Evolutionary conservation across 2,797 vertebrate species (phyloP), one percentile per base, ranked within the genome.

Genomic region (Mormyrus hasselquistii): DNA sequence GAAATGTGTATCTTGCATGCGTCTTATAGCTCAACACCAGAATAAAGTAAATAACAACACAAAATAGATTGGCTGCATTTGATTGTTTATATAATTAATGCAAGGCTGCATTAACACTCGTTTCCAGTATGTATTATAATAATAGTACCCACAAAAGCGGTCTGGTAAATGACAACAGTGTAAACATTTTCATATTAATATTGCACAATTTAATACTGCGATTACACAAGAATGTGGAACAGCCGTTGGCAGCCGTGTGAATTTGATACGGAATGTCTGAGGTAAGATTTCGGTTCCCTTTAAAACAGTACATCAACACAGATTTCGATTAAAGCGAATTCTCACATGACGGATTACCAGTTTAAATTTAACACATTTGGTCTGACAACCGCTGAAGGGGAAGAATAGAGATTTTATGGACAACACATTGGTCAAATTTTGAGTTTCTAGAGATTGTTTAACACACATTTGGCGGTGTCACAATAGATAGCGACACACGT

Each of bases 121-220:
- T 88, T 88, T n/a, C 38, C 47, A 79, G 65, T 44, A 52, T 47
- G 87, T 59, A 52, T 87, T 76, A 83, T 73, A 85, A 88, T 87
- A 87, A 86, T 57, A 76, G 88, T 87, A 88, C 83, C 73, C 22
- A 90, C 65, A 69, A 76, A 87, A 85, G 57, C 53, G 22, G 38
- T 49, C n/a, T 10, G 93, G 89, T 93, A 92, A 94, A 94, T 92
- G 89, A 94, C 94, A 92, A 93, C 90, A 90, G 65, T 90, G 79
- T 88, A 93, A 92, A 50, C 90, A 88, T 93, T 91, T 91, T 91
- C 89, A 92, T 92, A 91, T 93, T 93, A 93, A 93, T 94, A 95
- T 95, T 95, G 94, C 94, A 95, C 95, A 94, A 94, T 95, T 95
- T 95, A 95, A 95, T 95, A 94, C 94, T 95, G 95, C 92, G 92